These are phyloP conservation scores for Stegodyphus mimosarum DNA, from an alignment of 1,140 invertebrate species.

Conservation along the genomic window DNA sequence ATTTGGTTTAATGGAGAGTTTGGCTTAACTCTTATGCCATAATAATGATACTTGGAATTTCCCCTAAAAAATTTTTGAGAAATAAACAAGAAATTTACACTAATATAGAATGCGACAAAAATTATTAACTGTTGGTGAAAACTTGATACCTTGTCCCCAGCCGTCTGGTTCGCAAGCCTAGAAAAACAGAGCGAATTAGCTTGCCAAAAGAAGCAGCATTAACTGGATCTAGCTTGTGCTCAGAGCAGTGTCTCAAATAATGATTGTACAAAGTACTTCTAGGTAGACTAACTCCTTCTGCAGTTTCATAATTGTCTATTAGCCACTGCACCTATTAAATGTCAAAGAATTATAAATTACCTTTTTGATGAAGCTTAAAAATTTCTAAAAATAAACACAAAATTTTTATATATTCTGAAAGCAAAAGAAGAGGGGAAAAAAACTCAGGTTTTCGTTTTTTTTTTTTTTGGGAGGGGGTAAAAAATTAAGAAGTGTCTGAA, in stretches of 20 bases:
- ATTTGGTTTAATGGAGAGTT: slow-evolving; percentile 80
- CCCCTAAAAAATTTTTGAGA: slow-evolving; percentile 73
- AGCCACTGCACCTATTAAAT: slow-evolving; percentile 92
- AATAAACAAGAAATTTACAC: background rate
- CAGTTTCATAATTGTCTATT: slow-evolving; percentile 97
- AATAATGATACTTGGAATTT: slow-evolving; percentile 99
- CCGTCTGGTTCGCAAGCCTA: slow-evolving; percentile 91
- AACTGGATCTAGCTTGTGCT: slow-evolving; percentile 95
- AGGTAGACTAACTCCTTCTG: slow-evolving; percentile 95
- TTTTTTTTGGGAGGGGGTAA: no score
- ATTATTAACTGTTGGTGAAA: background rate
- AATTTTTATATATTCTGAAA: no score
- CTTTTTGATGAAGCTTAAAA: background rate
- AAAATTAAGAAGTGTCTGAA: no score
- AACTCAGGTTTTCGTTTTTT: no score
- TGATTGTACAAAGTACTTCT: slow-evolving; percentile 96
- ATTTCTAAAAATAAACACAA: background rate
- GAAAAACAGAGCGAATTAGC: slow-evolving; percentile 96
- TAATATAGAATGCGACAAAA: background rate
- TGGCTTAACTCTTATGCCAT: slow-evolving; percentile 97
- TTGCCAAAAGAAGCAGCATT: slow-evolving; percentile 99
- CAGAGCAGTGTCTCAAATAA: slow-evolving; percentile 93
- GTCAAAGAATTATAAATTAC: background rate
- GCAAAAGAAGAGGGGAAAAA: no score
- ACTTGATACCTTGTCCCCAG: slow-evolving; percentile 81